A percentile compares a stretch with the other conserved stretches of the same genome.
Conservation (phyloP, 2,888 invertebrate species). For the Parascotia fuliginaria region DNA sequence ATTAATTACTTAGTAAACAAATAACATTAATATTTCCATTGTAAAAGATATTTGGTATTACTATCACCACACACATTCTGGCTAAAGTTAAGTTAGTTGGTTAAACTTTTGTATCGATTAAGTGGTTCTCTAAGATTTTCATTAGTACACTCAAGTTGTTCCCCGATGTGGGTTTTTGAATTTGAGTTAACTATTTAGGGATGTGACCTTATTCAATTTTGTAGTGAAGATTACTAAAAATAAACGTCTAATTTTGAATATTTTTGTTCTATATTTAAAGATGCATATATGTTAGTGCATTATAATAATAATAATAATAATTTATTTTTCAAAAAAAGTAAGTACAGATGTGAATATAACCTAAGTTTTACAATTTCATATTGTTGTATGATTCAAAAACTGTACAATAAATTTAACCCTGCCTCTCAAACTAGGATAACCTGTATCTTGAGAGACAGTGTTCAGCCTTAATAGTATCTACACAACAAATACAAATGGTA, state of each 20-base stretch:
- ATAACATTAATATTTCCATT: background rate
- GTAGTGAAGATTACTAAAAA: background rate
- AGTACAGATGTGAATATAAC: too few relatives aligned
- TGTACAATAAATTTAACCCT: too few relatives aligned
- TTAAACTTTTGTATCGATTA: slow-evolving; percentile 13
- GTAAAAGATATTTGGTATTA: background rate
- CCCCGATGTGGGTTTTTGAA: slow-evolving; percentile 6
- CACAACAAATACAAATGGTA: too few relatives aligned
- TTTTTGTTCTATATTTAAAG: background rate
- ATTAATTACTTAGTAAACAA: too few relatives aligned
- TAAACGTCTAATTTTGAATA: background rate
- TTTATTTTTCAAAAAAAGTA: too few relatives aligned
- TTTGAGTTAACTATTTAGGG: slow-evolving; percentile 15
- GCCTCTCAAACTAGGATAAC: too few relatives aligned
- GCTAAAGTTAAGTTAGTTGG: slow-evolving; percentile 2
- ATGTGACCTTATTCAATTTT: slow-evolving; percentile 6
- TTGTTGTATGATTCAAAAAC: too few relatives aligned
- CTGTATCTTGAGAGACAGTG: too few relatives aligned
- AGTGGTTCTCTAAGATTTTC: slow-evolving; percentile 14
- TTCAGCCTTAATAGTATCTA: too few relatives aligned
- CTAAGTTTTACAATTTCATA: too few relatives aligned
- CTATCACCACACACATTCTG: slow-evolving; percentile 5
- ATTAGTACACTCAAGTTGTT: slow-evolving; percentile 13
- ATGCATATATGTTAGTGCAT: too few relatives aligned
- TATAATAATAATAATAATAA: too few relatives aligned